phyloP scores from a whole-genome alignment of 2,113 vertebrate species.

The Hoplias malabaricus region DNA sequence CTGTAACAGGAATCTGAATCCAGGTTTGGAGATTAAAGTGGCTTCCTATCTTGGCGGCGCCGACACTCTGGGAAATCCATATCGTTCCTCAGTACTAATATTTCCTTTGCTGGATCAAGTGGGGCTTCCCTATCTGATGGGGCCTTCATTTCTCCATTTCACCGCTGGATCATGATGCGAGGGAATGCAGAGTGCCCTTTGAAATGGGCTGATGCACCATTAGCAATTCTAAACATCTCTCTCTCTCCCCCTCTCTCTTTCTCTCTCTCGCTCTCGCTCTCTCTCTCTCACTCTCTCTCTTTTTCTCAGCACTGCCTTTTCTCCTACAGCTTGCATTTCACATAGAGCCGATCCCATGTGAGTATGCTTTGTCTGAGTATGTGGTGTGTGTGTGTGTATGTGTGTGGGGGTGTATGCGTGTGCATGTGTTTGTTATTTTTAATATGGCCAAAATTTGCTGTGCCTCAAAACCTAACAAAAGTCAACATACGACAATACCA shows the following conservation, averaged over 20 bases:
- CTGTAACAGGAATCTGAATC: constrained; percentile 40
- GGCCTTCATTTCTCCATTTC: constrained; percentile 39
- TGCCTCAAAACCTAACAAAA: constrained; percentile 4
- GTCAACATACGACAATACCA: constrained; percentile 1
- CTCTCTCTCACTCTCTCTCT: constrained; percentile 32
- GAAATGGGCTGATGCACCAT: constrained; percentile 63
- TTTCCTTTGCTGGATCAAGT: constrained; percentile 59
- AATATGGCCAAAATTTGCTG: neutral
- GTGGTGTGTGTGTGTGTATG: neutral
- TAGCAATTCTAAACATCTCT: constrained; percentile 69
- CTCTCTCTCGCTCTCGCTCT: constrained; percentile 11
- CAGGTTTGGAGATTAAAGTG: constrained; percentile 60
- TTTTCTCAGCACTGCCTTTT: constrained; percentile 19
- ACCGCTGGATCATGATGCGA: constrained; percentile 66
- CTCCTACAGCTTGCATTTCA: constrained; percentile 39
- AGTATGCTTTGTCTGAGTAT: neutral
- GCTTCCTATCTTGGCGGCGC: constrained; percentile 52
- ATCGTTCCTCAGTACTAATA: constrained; percentile 58
- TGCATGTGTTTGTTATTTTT: constrained; percentile 5
- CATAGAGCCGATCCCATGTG: constrained; percentile 1
- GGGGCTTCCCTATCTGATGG: constrained; percentile 65
- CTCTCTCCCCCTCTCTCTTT: constrained; percentile 39
- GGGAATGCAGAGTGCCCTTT: constrained; percentile 60
- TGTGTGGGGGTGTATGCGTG: neutral
- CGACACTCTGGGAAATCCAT: constrained; percentile 57